A percentile compares a stretch with the other conserved stretches of the same genome.
phyloP scores from a whole-genome alignment of 2,888 invertebrate species.

The Nemurella pictetii region DNA sequence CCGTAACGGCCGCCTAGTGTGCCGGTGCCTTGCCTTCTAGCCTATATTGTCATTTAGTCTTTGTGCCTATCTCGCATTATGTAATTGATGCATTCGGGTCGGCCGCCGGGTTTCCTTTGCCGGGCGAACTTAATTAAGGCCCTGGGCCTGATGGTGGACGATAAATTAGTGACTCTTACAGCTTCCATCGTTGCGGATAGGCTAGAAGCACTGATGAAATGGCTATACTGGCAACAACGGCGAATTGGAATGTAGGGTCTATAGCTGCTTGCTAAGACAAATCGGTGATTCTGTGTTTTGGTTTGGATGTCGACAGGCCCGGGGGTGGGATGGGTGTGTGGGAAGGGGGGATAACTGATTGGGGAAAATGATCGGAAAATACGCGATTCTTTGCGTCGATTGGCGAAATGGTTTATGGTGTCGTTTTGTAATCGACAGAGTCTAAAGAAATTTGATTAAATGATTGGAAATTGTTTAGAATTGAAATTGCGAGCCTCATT shows the following conservation, averaged over 20 bases:
- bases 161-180: constrained; percentile 26
- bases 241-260: not conserved
- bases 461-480: too few species aligned
- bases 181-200: not conserved
- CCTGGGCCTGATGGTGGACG: not conserved
- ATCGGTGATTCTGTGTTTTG: not conserved
- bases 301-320: not conserved
- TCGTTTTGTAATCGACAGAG: not conserved
- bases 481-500: too few species aligned
- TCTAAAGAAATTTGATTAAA: too few species aligned
- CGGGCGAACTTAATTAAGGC: constrained; percentile 24
- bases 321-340: not conserved
- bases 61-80: constrained; percentile 8
- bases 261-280: not conserved
- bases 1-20: not conserved
- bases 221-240: not conserved
- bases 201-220: not conserved
- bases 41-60: constrained; percentile 28
- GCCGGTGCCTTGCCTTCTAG: not conserved
- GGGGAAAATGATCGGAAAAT: not conserved
- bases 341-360: not conserved
- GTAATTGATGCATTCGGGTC: constrained; percentile 29
- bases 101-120: constrained; percentile 6
- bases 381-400: not conserved
- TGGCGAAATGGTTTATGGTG: constrained; percentile 1